These are phyloP conservation scores for Dreissena polymorpha DNA, from an alignment of 1,140 invertebrate genomes.

Conservation along the genomic window DNA sequence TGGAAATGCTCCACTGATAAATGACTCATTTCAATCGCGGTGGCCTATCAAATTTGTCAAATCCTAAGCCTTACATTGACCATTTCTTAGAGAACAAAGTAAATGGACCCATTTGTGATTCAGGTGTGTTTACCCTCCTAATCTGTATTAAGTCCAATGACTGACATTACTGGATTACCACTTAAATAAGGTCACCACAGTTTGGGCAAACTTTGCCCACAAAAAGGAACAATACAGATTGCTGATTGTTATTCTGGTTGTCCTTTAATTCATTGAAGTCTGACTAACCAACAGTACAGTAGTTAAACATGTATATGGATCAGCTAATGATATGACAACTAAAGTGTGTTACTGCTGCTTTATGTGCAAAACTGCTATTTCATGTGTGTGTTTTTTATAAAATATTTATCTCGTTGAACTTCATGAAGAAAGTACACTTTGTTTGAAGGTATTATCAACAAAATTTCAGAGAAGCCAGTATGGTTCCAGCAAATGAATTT, in stretches of 20 bases:
- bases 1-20: constrained; percentile 6
- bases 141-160: constrained; percentile 39
- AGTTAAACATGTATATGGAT: too few relatives aligned
- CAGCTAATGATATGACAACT: too few relatives aligned
- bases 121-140: constrained; percentile 40
- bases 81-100: constrained; percentile 32
- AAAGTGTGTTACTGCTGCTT: too few relatives aligned
- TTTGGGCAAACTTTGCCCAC: too few relatives aligned
- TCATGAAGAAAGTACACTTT: too few relatives aligned
- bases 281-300: too few relatives aligned
- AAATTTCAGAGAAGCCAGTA: too few relatives aligned
- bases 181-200: background rate
- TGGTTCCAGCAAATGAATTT: too few relatives aligned
- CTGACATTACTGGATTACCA: constrained; percentile 36
- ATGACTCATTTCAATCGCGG: background rate
- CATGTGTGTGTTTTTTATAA: too few relatives aligned
- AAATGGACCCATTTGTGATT: constrained; percentile 7
- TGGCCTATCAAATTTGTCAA: constrained; percentile 3
- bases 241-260: background rate
- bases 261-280: background rate
- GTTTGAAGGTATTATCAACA: too few relatives aligned
- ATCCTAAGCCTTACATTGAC: constrained; percentile 18
- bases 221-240: background rate
- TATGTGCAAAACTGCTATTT: too few relatives aligned
- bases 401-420: too few relatives aligned